These are phyloP conservation scores for Agonum fuliginosum DNA, from an alignment of 2,888 invertebrate genomes.

Conservation along the genomic window DNA sequence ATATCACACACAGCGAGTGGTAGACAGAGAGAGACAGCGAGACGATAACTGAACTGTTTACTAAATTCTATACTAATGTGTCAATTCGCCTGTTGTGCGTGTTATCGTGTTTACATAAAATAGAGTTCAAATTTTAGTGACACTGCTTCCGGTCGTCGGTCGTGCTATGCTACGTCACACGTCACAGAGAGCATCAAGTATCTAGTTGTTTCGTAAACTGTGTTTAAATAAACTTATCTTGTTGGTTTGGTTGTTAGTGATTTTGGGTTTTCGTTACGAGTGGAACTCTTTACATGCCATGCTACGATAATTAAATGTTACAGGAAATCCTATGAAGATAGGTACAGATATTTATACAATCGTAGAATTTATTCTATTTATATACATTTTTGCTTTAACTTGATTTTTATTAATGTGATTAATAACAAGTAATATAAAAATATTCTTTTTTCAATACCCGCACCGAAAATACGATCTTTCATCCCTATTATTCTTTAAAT, in stretches of 20 bases:
- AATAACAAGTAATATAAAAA: no score
- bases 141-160: slow-evolving; percentile 54
- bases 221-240: slow-evolving; percentile 2
- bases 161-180: slow-evolving; percentile 31
- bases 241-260: neutral
- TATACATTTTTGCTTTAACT: no score
- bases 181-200: slow-evolving; percentile 14
- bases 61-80: slow-evolving; percentile 52
- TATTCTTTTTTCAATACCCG: no score
- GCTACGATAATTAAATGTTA: no score
- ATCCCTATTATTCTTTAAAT: no score
- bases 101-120: slow-evolving; percentile 58
- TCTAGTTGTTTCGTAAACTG: slow-evolving; percentile 13
- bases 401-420: no score
- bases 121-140: slow-evolving; percentile 58
- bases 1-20: neutral
- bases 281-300: no score
- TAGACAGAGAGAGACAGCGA: slow-evolving; percentile 23
- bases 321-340: no score
- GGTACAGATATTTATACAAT: no score
- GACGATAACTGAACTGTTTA: slow-evolving; percentile 49
- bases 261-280: neutral
- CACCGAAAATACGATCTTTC: no score
- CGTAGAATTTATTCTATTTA: no score
- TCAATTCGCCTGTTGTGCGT: slow-evolving; percentile 52